A percentile compares a stretch with the other conserved stretches of the same genome.
phyloP scores from a whole-genome alignment of 2,113 vertebrate species.

The Copsychus sechellarum region DNA sequence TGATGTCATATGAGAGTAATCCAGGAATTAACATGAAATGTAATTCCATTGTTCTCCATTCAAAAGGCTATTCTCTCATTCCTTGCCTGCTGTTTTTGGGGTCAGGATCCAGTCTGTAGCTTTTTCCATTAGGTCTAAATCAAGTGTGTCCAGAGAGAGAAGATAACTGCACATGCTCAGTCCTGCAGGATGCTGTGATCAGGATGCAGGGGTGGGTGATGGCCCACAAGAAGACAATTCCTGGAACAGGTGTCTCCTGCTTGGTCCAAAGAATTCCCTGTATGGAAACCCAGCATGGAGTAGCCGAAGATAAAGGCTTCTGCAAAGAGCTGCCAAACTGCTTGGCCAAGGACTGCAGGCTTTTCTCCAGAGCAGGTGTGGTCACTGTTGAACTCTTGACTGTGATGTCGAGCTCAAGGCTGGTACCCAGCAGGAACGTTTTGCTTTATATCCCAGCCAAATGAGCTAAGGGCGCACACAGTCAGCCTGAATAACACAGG shows the following conservation, averaged over 20 bases:
- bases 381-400: background rate
- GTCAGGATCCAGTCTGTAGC: background rate
- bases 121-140: background rate
- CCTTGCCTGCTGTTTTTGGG: background rate
- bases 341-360: background rate
- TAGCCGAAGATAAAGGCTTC: background rate
- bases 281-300: background rate
- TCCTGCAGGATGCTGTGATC: background rate
- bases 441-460: background rate
- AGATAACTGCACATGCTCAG: background rate
- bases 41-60: background rate
- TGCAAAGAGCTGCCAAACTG: background rate
- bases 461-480: background rate
- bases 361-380: background rate
- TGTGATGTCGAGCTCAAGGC: background rate
- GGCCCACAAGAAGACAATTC: background rate
- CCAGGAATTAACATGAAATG: background rate
- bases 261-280: background rate
- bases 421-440: background rate
- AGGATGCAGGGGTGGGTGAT: background rate
- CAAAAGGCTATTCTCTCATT: background rate
- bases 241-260: background rate
- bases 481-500: background rate
- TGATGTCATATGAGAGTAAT: background rate
- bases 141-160: background rate